phyloP scores from a whole-genome alignment of 1,140 invertebrate species.

The Drosophila varians region DNA sequence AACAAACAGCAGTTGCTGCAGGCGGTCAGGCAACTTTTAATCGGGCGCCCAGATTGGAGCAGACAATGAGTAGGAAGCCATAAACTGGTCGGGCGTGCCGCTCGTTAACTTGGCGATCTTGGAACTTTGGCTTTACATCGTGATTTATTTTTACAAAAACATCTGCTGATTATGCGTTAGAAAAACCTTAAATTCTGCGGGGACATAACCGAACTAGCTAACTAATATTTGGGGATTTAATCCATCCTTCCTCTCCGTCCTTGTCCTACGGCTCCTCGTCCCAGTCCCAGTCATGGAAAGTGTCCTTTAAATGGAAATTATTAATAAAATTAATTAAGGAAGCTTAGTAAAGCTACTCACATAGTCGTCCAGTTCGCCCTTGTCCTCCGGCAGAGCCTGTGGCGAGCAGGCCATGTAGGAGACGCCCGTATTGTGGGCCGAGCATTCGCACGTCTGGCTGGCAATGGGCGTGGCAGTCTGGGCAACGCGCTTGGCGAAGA shows the following conservation, averaged over 20 bases:
- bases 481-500: constrained; percentile 89
- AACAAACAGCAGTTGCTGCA: constrained; percentile 14
- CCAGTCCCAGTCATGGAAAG: constrained; percentile 76
- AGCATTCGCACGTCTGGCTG: constrained; percentile 91
- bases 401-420: constrained; percentile 85
- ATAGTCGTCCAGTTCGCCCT: constrained; percentile 70
- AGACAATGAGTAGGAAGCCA: constrained; percentile 29
- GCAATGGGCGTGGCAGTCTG: constrained; percentile 85
- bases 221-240: constrained; percentile 40
- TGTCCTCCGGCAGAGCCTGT: constrained; percentile 51
- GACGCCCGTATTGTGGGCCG: constrained; percentile 87
- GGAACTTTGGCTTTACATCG: constrained; percentile 21
- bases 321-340: background rate
- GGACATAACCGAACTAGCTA: constrained; percentile 43
- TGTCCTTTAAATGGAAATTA: constrained; percentile 40
- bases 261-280: constrained; percentile 51
- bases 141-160: constrained; percentile 74
- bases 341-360: constrained; percentile 44
- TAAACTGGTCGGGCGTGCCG: constrained; percentile 59
- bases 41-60: constrained; percentile 38
- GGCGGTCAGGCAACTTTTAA: constrained; percentile 71
- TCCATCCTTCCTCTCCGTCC: constrained; percentile 5
- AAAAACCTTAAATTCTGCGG: constrained; percentile 53
- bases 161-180: constrained; percentile 26
- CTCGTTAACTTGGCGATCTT: constrained; percentile 22